These are phyloP conservation scores for Clavelina lepadiformis DNA, from an alignment of 23 tunicate species.

Conservation along the genomic window DNA sequence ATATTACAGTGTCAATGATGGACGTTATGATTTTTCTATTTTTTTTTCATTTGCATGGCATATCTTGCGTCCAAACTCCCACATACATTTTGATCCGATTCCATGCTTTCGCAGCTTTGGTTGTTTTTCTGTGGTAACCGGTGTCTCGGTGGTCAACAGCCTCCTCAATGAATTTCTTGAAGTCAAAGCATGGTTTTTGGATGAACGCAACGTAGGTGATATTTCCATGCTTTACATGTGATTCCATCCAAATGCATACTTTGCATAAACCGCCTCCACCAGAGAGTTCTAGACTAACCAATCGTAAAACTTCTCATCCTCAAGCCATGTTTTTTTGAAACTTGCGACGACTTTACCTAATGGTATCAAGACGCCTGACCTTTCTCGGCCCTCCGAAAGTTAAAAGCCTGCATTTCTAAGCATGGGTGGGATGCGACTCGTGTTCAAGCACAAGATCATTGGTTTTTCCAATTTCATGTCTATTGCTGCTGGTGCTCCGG, in stretches of 20 bases:
- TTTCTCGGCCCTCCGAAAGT: slow-evolving; percentile 8
- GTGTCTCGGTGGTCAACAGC: slow-evolving; percentile 39
- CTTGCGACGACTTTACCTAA: neutral
- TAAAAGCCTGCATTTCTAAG: too few species aligned
- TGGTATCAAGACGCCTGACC: slow-evolving; percentile 8
- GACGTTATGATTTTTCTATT: neutral
- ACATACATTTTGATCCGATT: slow-evolving; percentile 23
- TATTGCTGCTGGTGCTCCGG: too few species aligned
- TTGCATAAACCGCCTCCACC: slow-evolving; percentile 41
- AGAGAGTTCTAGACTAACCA: slow-evolving; percentile 35
- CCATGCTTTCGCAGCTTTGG: slow-evolving; percentile 18
- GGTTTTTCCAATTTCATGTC: too few species aligned
- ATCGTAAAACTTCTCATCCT: slow-evolving; percentile 14
- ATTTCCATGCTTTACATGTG: slow-evolving; percentile 15
- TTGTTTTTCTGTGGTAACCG: slow-evolving; percentile 35
- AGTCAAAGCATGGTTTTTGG: slow-evolving; percentile 31
- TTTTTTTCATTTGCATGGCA: slow-evolving; percentile 19
- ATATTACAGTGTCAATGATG: slow-evolving; percentile 11
- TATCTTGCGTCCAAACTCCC: slow-evolving; percentile 21
- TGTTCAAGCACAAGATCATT: too few species aligned
- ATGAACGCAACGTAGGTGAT: slow-evolving; percentile 19
- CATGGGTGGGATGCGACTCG: too few species aligned
- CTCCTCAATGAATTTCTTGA: slow-evolving; percentile 34
- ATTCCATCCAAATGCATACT: slow-evolving; percentile 11
- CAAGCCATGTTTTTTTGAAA: slow-evolving; percentile 7